Percentiles rank a stretch among this genome's conserved stretches.
phyloP scores from a whole-genome alignment of 2,797 vertebrate species.

The Carduelis carduelis region DNA sequence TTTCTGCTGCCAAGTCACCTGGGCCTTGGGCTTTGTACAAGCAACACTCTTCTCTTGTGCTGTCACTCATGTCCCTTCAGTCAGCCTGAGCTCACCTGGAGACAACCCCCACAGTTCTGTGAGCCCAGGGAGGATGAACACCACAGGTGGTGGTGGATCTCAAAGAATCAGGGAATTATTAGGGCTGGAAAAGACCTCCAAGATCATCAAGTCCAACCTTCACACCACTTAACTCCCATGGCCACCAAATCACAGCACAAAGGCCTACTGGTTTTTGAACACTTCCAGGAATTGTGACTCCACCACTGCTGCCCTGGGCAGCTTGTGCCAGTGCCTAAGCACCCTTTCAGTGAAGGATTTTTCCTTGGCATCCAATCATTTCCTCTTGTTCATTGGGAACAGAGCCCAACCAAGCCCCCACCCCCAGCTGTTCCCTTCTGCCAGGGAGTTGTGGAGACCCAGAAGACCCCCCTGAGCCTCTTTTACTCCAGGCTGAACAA shows the following conservation, averaged over 20 bases:
- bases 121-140: background rate
- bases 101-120: background rate
- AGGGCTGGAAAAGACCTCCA: background rate
- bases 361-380: background rate
- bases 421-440: background rate
- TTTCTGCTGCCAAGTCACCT: background rate
- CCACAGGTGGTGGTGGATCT: fast-evolving
- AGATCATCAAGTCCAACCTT: background rate
- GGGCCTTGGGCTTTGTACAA: background rate
- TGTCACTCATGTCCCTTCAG: background rate
- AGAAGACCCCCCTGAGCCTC: background rate
- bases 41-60: background rate
- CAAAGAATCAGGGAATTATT: background rate
- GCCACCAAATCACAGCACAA: background rate
- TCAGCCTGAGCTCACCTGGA: background rate
- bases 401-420: background rate
- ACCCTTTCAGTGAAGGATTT: background rate
- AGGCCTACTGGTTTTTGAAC: fast-evolving
- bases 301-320: background rate
- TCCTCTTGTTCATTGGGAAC: background rate
- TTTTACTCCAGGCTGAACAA: background rate
- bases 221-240: fast-evolving
- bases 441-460: background rate
- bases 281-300: background rate
- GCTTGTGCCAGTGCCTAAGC: background rate